phyloP scores from a whole-genome alignment of 2,888 invertebrate genomes.

The Magallana nippona region DNA sequence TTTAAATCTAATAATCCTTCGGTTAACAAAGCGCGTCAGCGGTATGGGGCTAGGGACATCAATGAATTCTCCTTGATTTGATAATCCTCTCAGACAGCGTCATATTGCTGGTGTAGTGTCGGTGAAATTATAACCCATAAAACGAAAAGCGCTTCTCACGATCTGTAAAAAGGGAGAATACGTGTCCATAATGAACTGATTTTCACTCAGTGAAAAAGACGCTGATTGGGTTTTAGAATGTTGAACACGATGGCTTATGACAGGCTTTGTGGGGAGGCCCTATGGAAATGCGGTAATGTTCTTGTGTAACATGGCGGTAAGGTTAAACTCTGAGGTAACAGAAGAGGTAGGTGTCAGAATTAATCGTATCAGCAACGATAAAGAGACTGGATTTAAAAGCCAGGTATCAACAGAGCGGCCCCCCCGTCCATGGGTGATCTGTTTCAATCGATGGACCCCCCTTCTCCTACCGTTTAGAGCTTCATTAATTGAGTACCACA shows the following conservation, averaged over 20 bases:
- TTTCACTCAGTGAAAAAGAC: slow-evolving; percentile 1
- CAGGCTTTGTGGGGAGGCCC: neutral
- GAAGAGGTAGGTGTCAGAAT: slow-evolving; percentile 15
- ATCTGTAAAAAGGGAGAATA: neutral
- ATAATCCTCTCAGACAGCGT: neutral
- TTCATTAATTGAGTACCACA: too few species aligned
- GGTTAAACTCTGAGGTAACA: slow-evolving; percentile 15
- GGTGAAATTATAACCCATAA: slow-evolving; percentile 25
- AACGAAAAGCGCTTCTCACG: slow-evolving; percentile 15
- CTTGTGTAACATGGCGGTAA: slow-evolving; percentile 7
- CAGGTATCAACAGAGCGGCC: neutral
- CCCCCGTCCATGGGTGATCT: too few species aligned
- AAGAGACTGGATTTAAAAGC: slow-evolving; percentile 2
- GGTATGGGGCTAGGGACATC: neutral
- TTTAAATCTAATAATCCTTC: neutral
- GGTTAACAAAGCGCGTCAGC: neutral
- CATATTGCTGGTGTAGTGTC: neutral
- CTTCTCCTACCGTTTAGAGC: too few species aligned
- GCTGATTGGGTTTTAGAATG: slow-evolving; percentile 29
- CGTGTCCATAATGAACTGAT: slow-evolving; percentile 15
- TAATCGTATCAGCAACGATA: slow-evolving; percentile 14
- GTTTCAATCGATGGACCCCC: too few species aligned
- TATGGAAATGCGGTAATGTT: neutral
- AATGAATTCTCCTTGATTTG: neutral
- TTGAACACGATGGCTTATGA: slow-evolving; percentile 24